Base-by-base conservation (phyloP, 1,140 invertebrate genomes). In the Hermetia illucens region DNA sequence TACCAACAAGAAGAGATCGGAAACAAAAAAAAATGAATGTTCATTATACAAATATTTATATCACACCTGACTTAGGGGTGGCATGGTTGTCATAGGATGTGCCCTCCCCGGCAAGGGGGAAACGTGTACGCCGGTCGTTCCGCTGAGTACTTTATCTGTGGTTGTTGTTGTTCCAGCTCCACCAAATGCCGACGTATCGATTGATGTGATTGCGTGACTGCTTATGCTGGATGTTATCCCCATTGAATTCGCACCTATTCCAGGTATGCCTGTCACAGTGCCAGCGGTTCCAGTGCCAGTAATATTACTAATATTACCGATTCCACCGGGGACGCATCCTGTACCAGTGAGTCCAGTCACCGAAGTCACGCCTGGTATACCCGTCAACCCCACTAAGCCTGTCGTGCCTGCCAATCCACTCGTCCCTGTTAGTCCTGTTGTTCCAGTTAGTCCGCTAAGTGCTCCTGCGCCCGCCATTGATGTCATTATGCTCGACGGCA, bases 401-500 rank as follows among this genome's bases (percentile, higher is more conserved):
- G 24, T 27, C 13, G 13, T 8, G 24, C 24, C 24, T 9, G 24
- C 24, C 24, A n/a, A 27, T 27, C 24, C 24, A 25, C 6, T 25
- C n/a, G n/a, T 8, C 24, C 6, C 24, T 25, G 24, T 25, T 25
- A 25, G n/a, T 8, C 24, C 24, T 25, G 24, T 6, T 8, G n/a
- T 25, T 8, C 24, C 24, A 25, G 24, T 8, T 6, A 8, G n/a
- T 8, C 24, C 24, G n/a, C 24, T n/a, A 8, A n/a, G n/a, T 25
- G n/a, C n/a, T 6, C 24, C 24, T 32, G 5, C 13, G 10, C 30
- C 30, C 5, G 13, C 17, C 17, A 13, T 32, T 6, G 30, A 32
- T 32, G 30, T 27, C 24, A 27, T 27, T 27, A 27, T 6, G 42
- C 55, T 58, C 41, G 55, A 58, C 34, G 55, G 51, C 51, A 58